Conservation (phyloP, 2,888 invertebrate species). For the Odontocerum albicorne region DNA sequence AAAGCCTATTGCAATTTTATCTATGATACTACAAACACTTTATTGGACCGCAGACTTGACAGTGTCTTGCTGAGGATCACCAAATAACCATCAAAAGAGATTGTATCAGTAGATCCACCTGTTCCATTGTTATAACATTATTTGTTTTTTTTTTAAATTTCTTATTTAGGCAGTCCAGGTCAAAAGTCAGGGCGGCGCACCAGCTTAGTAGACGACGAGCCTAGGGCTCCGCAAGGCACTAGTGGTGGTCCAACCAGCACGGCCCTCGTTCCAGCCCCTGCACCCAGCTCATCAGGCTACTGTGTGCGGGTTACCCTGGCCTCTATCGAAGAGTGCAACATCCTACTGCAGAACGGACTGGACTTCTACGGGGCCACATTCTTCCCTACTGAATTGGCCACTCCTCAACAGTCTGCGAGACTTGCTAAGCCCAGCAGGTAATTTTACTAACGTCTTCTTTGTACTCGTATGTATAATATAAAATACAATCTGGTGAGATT, state of each 20-base stretch:
- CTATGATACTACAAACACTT: no score
- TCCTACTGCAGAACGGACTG: constrained; percentile 77
- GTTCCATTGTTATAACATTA: no score
- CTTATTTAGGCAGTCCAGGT: no score
- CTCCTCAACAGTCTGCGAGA: constrained; percentile 64
- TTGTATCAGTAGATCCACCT: no score
- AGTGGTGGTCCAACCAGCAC: constrained; percentile 41
- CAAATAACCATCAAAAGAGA: no score
- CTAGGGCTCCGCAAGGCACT: constrained; percentile 42
- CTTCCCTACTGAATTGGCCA: constrained; percentile 80
- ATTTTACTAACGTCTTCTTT: no score
- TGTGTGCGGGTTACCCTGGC: constrained; percentile 75
- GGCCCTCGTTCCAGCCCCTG: constrained; percentile 43
- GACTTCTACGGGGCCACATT: constrained; percentile 88
- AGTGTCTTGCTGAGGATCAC: no score
- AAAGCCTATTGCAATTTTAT: no score
- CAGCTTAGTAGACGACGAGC: constrained; percentile 29
- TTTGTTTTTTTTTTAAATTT: no score
- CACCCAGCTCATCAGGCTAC: constrained; percentile 58
- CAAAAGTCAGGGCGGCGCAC: constrained; percentile 43
- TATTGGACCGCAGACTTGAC: no score
- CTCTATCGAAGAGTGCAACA: constrained; percentile 74
- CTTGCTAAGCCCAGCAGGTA: constrained; percentile 59
- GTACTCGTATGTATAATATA: no score
- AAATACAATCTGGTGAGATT: no score